Percentiles rank a stretch among this genome's conserved stretches.
Conservation (phyloP, 2,113 vertebrate genomes). For the Hyaena hyaena region DNA sequence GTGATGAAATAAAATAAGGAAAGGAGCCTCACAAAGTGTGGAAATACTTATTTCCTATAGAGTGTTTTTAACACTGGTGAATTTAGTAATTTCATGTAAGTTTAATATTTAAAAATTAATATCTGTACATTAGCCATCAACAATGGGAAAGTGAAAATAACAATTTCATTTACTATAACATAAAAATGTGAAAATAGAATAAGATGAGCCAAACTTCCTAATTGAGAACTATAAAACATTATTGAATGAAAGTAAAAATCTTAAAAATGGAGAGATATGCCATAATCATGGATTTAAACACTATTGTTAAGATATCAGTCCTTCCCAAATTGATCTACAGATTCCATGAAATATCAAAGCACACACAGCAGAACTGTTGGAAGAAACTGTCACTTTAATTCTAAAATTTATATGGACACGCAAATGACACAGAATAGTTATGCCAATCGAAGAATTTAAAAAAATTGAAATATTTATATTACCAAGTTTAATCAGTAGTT, state of each 20-base stretch:
- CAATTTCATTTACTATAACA: not conserved
- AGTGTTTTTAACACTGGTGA: not conserved
- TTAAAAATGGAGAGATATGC: not conserved
- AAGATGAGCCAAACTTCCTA: not conserved
- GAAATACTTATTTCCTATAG: not conserved
- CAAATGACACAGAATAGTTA: not conserved
- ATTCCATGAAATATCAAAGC: not conserved
- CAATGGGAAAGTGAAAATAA: not conserved
- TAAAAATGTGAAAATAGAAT: not conserved
- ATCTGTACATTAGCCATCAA: not conserved
- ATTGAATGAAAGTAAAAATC: not conserved
- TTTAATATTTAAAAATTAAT: not conserved
- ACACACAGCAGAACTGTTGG: not conserved
- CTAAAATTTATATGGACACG: constrained; percentile 20
- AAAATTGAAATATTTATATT: not conserved
- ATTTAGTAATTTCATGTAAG: not conserved
- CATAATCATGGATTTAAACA: not conserved
- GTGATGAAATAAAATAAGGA: not conserved
- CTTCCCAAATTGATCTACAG: not conserved
- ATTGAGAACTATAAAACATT: not conserved
- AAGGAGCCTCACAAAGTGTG: not conserved
- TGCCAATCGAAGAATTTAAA: not conserved
- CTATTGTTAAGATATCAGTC: not conserved
- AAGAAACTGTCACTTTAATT: not conserved
- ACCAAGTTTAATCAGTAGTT: not conserved